A percentile compares a stretch with the other conserved stretches of the same genome.
These are phyloP conservation scores for Calcarius lapponicus DNA, from an alignment of 2,797 vertebrate species.

Conservation along the genomic window DNA sequence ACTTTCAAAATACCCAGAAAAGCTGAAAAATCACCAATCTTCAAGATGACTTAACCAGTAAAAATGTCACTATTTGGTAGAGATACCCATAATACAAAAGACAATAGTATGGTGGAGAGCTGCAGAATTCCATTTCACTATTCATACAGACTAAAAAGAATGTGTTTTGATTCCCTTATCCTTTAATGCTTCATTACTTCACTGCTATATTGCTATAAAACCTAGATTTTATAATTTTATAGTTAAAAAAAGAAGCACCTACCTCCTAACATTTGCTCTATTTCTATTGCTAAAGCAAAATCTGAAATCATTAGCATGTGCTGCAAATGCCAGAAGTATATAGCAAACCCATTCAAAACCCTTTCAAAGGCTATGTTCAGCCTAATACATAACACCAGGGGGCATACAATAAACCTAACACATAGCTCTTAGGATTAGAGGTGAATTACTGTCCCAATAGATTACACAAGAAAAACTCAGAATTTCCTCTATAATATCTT, in stretches of 20 bases:
- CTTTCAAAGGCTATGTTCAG: neutral
- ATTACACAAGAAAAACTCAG: neutral
- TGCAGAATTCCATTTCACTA: neutral
- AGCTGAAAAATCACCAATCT: neutral
- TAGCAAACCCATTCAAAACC: neutral
- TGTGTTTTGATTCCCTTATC: neutral
- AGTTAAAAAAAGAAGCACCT: neutral
- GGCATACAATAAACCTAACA: neutral
- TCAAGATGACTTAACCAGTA: neutral
- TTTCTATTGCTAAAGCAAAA: neutral
- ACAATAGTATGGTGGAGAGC: neutral
- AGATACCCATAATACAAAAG: neutral
- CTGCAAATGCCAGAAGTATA: neutral
- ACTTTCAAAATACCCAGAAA: neutral
- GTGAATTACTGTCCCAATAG: neutral
- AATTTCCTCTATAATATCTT: neutral
- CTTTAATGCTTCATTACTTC: neutral
- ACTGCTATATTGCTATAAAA: neutral
- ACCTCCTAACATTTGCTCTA: neutral
- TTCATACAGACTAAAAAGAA: neutral
- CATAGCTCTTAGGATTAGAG: neutral
- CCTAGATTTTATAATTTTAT: neutral
- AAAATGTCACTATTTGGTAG: neutral
- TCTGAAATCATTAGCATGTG: neutral
- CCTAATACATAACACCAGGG: neutral